Evolutionary conservation across 2,888 invertebrate genomes (phyloP), one percentile per base, ranked within the genome.

Genomic region (Volucella bombylans): DNA sequence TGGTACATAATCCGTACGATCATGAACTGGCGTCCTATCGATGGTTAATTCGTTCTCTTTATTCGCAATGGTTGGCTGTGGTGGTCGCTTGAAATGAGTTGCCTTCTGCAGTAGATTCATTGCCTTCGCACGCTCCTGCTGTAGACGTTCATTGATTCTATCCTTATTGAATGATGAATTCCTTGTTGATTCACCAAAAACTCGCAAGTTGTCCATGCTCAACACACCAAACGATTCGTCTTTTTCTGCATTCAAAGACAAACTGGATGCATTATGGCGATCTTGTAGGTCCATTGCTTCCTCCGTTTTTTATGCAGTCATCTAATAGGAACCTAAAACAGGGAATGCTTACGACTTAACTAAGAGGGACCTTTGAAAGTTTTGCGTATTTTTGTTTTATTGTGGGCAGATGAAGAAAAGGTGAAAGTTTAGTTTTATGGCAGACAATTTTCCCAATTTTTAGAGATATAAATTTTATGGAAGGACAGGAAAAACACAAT

Each of bases 181-280:
- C 1, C 88, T 88, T 23, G 88, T 72, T 18, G 83, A 47, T 49
- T 90, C 90, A 0, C 91, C 90, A 77, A 91, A 90, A 73, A 88
- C 91, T 87, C 87, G 88, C 0, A 90, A 82, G 67, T 88, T 88
- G 6, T 91, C 90, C 88, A 90, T 89, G 69, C 87, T 90, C 1
- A 90, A 77, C 47, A 89, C 49, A 12, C 82, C 82, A 50, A 86
- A 57, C 10, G 85, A 72, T 8, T 80, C 74, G 39, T 83, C 83
- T 38, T 62, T 80, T 67, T 83, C 83, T 1, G 83, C 47, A 43
- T 69, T 62, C 61, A 80, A 41, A 10, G 57, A 67, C n/a, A 59
- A 61, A 74, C 83, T 83, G 65, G 54, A 65, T 10, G 52, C 73
- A 55, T 74, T 47, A n/a, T 73, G 68, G 1, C 12, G 41, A 41